These are phyloP conservation scores for Anthonomus grandis DNA, from an alignment of 1,140 invertebrate genomes.

Conservation along the genomic window DNA sequence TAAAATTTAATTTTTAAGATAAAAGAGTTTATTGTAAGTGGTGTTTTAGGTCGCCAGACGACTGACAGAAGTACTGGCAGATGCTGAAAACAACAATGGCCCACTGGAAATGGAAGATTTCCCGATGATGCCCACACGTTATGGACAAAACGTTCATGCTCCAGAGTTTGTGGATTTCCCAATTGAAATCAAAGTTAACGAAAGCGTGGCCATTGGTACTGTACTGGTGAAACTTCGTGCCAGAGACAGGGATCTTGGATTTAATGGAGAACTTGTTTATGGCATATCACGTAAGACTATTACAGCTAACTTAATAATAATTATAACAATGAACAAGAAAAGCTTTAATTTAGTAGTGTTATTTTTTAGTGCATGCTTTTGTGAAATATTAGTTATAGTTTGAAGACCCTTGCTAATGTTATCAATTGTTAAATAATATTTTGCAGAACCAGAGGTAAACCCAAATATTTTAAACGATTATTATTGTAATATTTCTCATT, in stretches of 20 bases:
- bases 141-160: slow-evolving; percentile 79
- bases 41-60: slow-evolving; percentile 58
- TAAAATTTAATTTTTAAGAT: too few species aligned
- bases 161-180: slow-evolving; percentile 81
- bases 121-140: slow-evolving; percentile 74
- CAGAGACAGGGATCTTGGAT: slow-evolving; percentile 82
- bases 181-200: slow-evolving; percentile 76
- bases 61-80: slow-evolving; percentile 73
- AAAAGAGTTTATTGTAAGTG: too few species aligned
- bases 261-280: slow-evolving; percentile 86
- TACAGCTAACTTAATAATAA: not conserved
- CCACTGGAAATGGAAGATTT: slow-evolving; percentile 64
- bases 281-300: slow-evolving; percentile 63
- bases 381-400: too few species aligned
- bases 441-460: too few species aligned
- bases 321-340: too few species aligned
- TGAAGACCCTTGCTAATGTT: too few species aligned
- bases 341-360: too few species aligned
- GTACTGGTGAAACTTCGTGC: slow-evolving; percentile 71
- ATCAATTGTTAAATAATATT: too few species aligned
- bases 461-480: too few species aligned
- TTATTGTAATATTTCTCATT: too few species aligned
- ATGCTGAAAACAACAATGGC: slow-evolving; percentile 78
- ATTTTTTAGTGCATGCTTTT: too few species aligned
- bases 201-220: slow-evolving; percentile 77